phyloP scores from a whole-genome alignment of 2,888 invertebrate genomes.

The Amblyteles armatorius region DNA sequence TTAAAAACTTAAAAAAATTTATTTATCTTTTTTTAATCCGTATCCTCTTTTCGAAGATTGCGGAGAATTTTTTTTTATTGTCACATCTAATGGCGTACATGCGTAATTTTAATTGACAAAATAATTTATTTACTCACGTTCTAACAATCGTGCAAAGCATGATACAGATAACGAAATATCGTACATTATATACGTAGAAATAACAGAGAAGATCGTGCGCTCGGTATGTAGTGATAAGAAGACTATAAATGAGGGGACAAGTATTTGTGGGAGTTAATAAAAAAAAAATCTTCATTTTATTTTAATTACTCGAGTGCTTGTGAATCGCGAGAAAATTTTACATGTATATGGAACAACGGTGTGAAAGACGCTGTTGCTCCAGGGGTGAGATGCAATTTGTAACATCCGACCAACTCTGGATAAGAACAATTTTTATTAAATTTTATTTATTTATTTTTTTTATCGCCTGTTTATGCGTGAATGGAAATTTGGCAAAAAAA shows the following conservation, averaged over 20 bases:
- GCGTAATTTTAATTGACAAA: not conserved
- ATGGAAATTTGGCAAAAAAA: too few species aligned
- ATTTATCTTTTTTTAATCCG: too few species aligned
- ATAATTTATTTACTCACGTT: constrained; percentile 17
- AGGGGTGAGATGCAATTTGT: too few species aligned
- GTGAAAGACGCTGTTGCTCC: too few species aligned
- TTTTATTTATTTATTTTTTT: too few species aligned
- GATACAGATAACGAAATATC: constrained; percentile 64
- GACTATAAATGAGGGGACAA: constrained; percentile 23
- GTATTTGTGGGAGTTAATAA: not conserved
- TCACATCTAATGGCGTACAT: constrained; percentile 2
- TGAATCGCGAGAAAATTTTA: not conserved
- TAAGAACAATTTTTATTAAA: too few species aligned
- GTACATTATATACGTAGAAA: constrained; percentile 36
- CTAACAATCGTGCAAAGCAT: constrained; percentile 72
- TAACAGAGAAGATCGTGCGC: constrained; percentile 65
- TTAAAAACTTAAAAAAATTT: constrained; percentile 26
- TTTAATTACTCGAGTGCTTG: not conserved
- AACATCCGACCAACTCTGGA: too few species aligned
- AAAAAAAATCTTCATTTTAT: not conserved
- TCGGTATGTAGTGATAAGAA: constrained; percentile 44
- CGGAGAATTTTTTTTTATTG: not conserved
- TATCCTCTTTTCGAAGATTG: not conserved
- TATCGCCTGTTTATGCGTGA: too few species aligned
- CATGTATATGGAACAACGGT: not conserved